Evolutionary conservation across 2,797 vertebrate genomes (phyloP).

Genomic region (Austrolebias charrua): DNA sequence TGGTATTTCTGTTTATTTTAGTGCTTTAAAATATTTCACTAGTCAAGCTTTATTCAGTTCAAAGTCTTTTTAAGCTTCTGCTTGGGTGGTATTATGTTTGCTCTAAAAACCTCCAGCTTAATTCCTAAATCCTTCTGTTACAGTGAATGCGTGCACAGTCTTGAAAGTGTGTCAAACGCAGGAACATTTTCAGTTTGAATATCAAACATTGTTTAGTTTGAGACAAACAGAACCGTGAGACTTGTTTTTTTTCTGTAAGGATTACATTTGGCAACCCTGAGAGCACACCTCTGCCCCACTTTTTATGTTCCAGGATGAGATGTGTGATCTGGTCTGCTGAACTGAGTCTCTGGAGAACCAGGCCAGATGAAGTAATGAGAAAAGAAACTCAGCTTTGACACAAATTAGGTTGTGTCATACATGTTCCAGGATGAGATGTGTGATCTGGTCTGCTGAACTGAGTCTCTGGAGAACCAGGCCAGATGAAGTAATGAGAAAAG

Average conservation of each 20-base stretch:
- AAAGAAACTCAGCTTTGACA: constrained; percentile 29
- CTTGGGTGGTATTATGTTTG: constrained; percentile 69
- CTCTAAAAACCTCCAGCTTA: constrained; percentile 67
- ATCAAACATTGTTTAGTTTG: constrained; percentile 64
- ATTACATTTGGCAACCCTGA: constrained; percentile 55
- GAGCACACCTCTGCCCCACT: constrained; percentile 54
- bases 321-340: constrained; percentile 50
- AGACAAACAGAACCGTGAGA: constrained; percentile 45
- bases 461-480: constrained; percentile 35
- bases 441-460: constrained; percentile 43
- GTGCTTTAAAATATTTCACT: constrained; percentile 32
- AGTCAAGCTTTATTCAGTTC: constrained; percentile 49
- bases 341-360: constrained; percentile 38
- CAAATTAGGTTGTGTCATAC: constrained; percentile 3
- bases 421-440: constrained; percentile 56
- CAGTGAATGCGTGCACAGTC: constrained; percentile 64
- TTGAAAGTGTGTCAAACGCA: constrained; percentile 59
- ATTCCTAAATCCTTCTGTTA: constrained; percentile 71
- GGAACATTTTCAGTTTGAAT: constrained; percentile 65
- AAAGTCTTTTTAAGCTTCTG: constrained; percentile 60
- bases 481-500: constrained; percentile 50
- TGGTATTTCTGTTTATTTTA: constrained; percentile 33
- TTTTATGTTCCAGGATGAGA: constrained; percentile 52
- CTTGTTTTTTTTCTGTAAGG: constrained; percentile 60
- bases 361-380: constrained; percentile 47